Base-by-base conservation (phyloP, 2,888 invertebrate species). In the Neelides folsomi region DNA sequence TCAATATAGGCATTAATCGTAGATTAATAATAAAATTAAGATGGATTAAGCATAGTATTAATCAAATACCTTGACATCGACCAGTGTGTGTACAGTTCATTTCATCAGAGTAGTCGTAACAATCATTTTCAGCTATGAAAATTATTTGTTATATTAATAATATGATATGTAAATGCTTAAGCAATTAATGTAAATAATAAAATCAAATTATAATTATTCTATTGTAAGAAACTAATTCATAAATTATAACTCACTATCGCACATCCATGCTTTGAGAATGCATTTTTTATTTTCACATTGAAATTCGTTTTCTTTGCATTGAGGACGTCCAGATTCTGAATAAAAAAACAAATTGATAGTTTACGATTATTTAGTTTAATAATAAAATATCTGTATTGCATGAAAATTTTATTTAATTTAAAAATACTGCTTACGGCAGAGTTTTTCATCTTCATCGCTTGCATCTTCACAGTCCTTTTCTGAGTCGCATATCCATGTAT, bases 191-290 rank as follows among this genome's bases (percentile, higher is more conserved):
- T n/a, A n/a, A n/a, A n/a, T n/a, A n/a, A n/a, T n/a, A n/a, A n/a
- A n/a, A n/a, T n/a, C n/a, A n/a, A n/a, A n/a, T n/a, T n/a, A n/a
- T n/a, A n/a, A n/a, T n/a, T n/a, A n/a, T n/a, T n/a, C n/a, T n/a
- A n/a, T n/a, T n/a, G n/a, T n/a, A n/a, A n/a, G n/a, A n/a, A n/a
- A n/a, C n/a, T n/a, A n/a, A n/a, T n/a, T n/a, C n/a, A n/a, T n/a
- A n/a, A n/a, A n/a, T n/a, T n/a, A n/a, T 27, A 27, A 27, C 27
- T 27, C 7, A 0, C 76, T 75, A 66, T 83, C 82, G 66, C 83
- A 83, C 19, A 71, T 69, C 79, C 80, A 81, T 19, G 71, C 67
- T 27, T 71, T 70, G 0, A 80, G 77, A 16, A 82, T 73, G 60
- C 82, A 82, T 0, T 74, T 63, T 1, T 72, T 72, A 53, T 76